Conservation (phyloP, 2,797 vertebrate genomes). For the Myoxocephalus aenaeus region DNA sequence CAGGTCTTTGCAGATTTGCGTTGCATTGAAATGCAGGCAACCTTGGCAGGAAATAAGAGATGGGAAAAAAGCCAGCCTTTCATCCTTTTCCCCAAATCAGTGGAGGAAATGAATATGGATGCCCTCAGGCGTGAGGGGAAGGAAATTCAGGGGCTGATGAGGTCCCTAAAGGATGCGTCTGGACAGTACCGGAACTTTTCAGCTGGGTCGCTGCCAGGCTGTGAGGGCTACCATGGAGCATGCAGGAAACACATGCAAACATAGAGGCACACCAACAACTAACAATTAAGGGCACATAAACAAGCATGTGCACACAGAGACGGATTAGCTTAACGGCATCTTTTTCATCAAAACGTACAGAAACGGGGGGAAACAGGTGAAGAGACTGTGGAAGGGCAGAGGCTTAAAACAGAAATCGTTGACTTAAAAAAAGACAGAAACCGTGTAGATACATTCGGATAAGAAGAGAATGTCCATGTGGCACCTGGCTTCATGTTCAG, state of each 20-base stretch:
- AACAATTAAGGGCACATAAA: slow-evolving; percentile 6
- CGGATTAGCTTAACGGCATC: slow-evolving; percentile 4
- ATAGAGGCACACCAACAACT: slow-evolving; percentile 31
- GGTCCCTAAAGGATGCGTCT: slow-evolving; percentile 86
- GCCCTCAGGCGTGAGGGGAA: slow-evolving; percentile 84
- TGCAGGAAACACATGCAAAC: slow-evolving; percentile 68
- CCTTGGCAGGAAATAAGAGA: slow-evolving; percentile 83
- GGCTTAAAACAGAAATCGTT: not conserved
- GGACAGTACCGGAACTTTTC: slow-evolving; percentile 84
- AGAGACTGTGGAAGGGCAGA: not conserved
- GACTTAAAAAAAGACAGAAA: not conserved
- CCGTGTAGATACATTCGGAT: not conserved
- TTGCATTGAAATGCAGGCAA: slow-evolving; percentile 82
- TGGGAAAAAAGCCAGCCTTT: slow-evolving; percentile 81
- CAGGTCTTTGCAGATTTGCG: slow-evolving; percentile 78
- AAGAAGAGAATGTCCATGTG: not conserved
- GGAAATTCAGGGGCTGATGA: slow-evolving; percentile 86
- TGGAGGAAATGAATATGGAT: slow-evolving; percentile 89
- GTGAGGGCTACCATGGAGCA: slow-evolving; percentile 62
- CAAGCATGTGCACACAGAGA: not conserved
- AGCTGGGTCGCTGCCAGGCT: slow-evolving; percentile 73
- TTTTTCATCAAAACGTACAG: slow-evolving; percentile 7
- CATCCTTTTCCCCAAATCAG: slow-evolving; percentile 87
- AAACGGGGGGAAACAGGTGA: not conserved
- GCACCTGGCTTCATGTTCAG: slow-evolving; percentile 28